These are phyloP conservation scores for Lepus americanus DNA, from an alignment of 2,113 vertebrate genomes.

Conservation along the genomic window DNA sequence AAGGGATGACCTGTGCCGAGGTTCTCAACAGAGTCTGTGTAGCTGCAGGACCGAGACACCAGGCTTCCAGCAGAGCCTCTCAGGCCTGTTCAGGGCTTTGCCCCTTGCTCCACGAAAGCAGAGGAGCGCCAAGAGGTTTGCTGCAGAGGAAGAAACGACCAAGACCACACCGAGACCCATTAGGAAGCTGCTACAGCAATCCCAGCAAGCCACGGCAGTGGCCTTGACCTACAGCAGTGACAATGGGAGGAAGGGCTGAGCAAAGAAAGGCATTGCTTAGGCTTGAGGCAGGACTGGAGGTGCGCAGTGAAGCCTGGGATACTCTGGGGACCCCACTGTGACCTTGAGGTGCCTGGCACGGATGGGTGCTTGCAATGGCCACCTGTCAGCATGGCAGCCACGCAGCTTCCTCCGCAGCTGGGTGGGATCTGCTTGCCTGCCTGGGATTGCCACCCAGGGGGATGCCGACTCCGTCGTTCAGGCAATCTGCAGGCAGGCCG, in stretches of 20 bases:
- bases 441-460: too few species aligned
- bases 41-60: background rate
- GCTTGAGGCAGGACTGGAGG: background rate
- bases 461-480: too few species aligned
- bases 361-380: background rate
- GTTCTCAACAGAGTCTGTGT: rapidly evolving
- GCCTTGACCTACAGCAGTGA: background rate
- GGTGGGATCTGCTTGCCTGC: too few species aligned
- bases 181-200: background rate
- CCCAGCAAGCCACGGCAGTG: rapidly evolving
- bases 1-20: too few species aligned
- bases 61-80: background rate
- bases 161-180: background rate
- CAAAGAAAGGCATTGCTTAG: background rate
- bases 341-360: too few species aligned
- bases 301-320: background rate
- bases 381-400: background rate
- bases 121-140: background rate
- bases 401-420: background rate
- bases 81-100: background rate
- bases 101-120: background rate
- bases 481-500: background rate
- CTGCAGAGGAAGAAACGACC: background rate
- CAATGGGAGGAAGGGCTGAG: background rate
- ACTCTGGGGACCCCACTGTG: background rate